These are phyloP conservation scores for Macropus fuliginosus DNA, from an alignment of 2,797 vertebrate species.

Conservation along the genomic window DNA sequence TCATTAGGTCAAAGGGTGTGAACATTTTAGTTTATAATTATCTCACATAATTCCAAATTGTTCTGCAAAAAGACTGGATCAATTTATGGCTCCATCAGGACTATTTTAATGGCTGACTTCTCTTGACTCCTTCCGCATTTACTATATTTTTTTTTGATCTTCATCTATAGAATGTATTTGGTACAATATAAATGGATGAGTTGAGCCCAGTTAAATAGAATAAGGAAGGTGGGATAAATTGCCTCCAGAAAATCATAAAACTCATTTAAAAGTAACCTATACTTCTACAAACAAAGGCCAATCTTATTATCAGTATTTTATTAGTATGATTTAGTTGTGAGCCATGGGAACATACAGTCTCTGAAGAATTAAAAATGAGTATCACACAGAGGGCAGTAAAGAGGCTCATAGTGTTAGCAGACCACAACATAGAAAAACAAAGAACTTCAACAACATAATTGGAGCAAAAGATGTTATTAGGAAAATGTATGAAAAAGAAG, in stretches of 20 bases:
- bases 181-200: neutral
- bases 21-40: neutral
- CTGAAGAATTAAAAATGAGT: neutral
- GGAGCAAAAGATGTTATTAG: neutral
- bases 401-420: neutral
- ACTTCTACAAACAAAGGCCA: neutral
- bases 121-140: neutral
- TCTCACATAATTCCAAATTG: neutral
- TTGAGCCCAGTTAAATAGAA: neutral
- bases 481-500: neutral
- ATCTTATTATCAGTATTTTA: neutral
- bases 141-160: neutral
- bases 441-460: neutral
- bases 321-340: neutral
- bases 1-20: neutral
- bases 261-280: neutral
- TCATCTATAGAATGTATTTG: neutral
- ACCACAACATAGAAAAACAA: neutral
- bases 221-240: neutral
- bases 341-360: neutral
- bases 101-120: neutral
- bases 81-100: neutral
- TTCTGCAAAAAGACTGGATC: neutral
- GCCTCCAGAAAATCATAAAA: neutral
- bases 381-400: neutral